These are phyloP conservation scores for Caenorhabditis elegans DNA, from an alignment of 1,140 invertebrate species.

Conservation along the genomic window WBcel235 BX284606.5:3419501-3420000, in stretches of 20 bases:
- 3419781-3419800: not conserved
- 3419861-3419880: not conserved
- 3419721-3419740: not conserved
- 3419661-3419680: conserved; percentile 20
- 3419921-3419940: not conserved
- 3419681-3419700: not conserved
- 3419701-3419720: not conserved
- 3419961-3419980: not conserved
- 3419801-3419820: not conserved
- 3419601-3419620: not conserved
- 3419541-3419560: no score
- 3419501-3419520: no score
- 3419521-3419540: no score
- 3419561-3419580: no score
- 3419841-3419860: not conserved
- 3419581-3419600: no score
- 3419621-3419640: not conserved
- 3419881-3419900: not conserved
- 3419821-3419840: not conserved
- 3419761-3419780: not conserved
- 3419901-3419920: not conserved
- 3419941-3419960: not conserved
- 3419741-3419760: not conserved
- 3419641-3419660: not conserved
- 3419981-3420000: not conserved